Percentiles rank a stretch among this genome's conserved stretches.
These are phyloP conservation scores for Anthopleura xanthogrammica DNA, from an alignment of 92 coral and sea anemone genomes.

Conservation along the genomic window DNA sequence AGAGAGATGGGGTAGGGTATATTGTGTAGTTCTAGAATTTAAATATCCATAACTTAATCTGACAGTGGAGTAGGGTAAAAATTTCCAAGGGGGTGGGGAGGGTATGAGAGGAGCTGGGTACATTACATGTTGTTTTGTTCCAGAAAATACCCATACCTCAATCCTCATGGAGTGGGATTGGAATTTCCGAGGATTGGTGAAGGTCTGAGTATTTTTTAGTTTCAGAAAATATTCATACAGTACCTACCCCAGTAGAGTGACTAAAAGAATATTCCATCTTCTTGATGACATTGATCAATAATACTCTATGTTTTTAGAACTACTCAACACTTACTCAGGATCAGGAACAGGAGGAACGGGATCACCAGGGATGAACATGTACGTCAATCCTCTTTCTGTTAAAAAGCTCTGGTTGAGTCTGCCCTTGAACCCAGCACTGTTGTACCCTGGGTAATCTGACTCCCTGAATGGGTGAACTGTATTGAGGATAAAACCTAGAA, in stretches of 20 bases:
- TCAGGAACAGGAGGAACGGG: slow-evolving; percentile 61
- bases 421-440: slow-evolving; percentile 91
- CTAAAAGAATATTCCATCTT: no score
- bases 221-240: background rate
- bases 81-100: no score
- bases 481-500: slow-evolving; percentile 71
- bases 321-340: slow-evolving; percentile 41
- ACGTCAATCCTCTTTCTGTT: slow-evolving; percentile 80
- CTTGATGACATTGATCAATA: background rate
- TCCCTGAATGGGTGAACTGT: slow-evolving; percentile 71
- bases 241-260: background rate
- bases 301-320: background rate
- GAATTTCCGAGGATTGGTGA: background rate
- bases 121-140: no score
- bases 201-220: background rate
- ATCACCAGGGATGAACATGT: slow-evolving; percentile 75
- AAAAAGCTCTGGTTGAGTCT: slow-evolving; percentile 71
- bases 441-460: slow-evolving; percentile 70
- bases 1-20: no score
- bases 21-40: no score
- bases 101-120: no score
- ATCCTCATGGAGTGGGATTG: no score
- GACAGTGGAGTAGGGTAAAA: no score
- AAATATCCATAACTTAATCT: no score
- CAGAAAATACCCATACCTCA: no score